A percentile compares a stretch with the other conserved stretches of the same genome.
These are phyloP conservation scores for Drosophila quasianomalipes DNA, from an alignment of 2,888 invertebrate species.

Conservation along the genomic window DNA sequence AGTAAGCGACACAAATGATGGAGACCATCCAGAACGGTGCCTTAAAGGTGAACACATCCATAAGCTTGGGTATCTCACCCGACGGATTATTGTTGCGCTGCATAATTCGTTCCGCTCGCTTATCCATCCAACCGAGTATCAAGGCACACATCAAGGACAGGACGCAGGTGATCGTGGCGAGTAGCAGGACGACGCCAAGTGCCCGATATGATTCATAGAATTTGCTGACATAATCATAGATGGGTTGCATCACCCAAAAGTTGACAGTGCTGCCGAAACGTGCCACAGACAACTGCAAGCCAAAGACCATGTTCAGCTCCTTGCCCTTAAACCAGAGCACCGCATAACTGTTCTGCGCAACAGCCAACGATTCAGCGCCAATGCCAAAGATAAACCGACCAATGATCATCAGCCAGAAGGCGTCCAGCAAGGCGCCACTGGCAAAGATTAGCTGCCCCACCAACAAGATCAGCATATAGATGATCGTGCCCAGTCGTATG, in stretches of 20 bases:
- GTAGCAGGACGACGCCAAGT: constrained; percentile 91
- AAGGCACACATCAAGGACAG: constrained; percentile 93
- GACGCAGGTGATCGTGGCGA: constrained; percentile 93
- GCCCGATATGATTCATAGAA: constrained; percentile 89
- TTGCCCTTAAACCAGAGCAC: constrained; percentile 99
- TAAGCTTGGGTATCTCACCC: constrained; percentile 89
- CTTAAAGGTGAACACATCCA: constrained; percentile 93
- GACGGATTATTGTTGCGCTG: constrained; percentile 88
- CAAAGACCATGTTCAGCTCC: constrained; percentile 99
- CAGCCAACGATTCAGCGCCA: constrained; percentile 98
- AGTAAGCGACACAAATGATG: constrained; percentile 96
- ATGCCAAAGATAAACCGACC: constrained; percentile 98
- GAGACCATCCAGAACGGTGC: constrained; percentile 95
- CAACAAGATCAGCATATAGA: constrained; percentile 95
- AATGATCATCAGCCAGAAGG: constrained; percentile 95
- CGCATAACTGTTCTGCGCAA: constrained; percentile 98
- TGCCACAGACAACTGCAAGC: constrained; percentile 97
- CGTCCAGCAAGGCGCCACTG: constrained; percentile 92
- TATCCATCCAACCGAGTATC: constrained; percentile 93
- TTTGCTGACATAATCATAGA: constrained; percentile 91
- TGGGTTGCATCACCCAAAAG: constrained; percentile 95
- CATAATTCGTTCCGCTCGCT: constrained; percentile 92
- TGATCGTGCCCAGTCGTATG: constrained; percentile 95
- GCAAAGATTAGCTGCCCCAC: constrained; percentile 96
- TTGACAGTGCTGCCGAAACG: constrained; percentile 98